phyloP scores from a whole-genome alignment of 2,797 vertebrate species.

The Muscicapa comitata region DNA sequence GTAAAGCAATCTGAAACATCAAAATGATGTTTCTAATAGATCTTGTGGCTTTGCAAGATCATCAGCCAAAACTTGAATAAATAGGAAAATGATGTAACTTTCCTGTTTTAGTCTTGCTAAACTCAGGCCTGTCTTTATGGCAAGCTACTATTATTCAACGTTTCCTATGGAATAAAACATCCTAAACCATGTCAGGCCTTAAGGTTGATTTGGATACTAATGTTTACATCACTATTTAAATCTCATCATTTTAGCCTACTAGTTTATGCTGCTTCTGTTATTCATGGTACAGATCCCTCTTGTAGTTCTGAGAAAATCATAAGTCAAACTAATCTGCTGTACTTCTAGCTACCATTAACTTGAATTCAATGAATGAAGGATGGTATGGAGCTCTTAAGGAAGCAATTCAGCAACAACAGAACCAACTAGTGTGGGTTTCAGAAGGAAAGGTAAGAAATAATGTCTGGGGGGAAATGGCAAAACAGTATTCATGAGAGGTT shows the following conservation, averaged over 20 bases:
- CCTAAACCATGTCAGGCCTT: neutral
- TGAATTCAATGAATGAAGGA: slow-evolving; percentile 98
- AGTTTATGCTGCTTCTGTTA: neutral
- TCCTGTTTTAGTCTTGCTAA: neutral
- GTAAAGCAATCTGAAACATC: neutral
- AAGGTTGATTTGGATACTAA: neutral
- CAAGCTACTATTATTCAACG: neutral
- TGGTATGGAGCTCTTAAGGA: slow-evolving; percentile 98
- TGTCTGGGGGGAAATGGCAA: neutral
- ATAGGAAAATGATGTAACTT: neutral
- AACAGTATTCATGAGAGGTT: neutral
- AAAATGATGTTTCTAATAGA: neutral
- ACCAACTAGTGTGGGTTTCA: slow-evolving; percentile 98
- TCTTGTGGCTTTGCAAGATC: neutral
- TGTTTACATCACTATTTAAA: neutral
- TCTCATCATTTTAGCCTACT: neutral
- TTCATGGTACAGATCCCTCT: neutral
- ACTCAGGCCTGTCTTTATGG: neutral
- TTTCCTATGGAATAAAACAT: neutral
- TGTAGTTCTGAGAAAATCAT: neutral
- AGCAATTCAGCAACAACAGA: slow-evolving; percentile 95
- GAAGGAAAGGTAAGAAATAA: slow-evolving; percentile 92
- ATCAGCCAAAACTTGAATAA: neutral
- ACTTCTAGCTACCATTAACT: slow-evolving; percentile 92
- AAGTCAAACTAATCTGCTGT: slow-evolving; percentile 29